These are phyloP conservation scores for Choristoneura fumiferana DNA, from an alignment of 1,140 invertebrate species.

Conservation along the genomic window DNA sequence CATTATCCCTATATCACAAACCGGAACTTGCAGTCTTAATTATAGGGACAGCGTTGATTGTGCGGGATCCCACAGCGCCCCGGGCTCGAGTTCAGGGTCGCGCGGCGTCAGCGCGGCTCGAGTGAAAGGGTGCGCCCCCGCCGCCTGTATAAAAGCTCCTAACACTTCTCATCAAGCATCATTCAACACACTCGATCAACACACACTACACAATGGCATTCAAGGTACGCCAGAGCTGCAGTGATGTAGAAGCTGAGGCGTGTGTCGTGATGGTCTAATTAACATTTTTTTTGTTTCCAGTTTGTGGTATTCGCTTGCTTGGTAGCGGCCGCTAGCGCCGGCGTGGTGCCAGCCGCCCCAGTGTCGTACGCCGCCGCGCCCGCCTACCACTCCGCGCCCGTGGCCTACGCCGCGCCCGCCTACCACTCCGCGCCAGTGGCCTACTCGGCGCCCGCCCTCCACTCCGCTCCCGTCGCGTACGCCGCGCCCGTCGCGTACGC, in stretches of 20 bases:
- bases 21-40: neutral
- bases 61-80: conserved; percentile 30
- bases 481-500: conserved; percentile 47
- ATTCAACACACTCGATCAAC: conserved; percentile 54
- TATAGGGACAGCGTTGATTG: neutral
- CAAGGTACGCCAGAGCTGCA: conserved; percentile 60
- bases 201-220: conserved; percentile 61
- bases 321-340: conserved; percentile 55
- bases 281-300: conserved; percentile 41
- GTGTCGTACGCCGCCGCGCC: conserved; percentile 25
- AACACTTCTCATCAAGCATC: conserved; percentile 51
- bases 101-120: conserved; percentile 34
- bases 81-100: conserved; percentile 54
- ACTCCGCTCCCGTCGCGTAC: conserved; percentile 30
- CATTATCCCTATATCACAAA: neutral
- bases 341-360: conserved; percentile 38
- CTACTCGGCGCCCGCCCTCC: conserved; percentile 4
- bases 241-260: too few relatives aligned
- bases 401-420: conserved; percentile 2
- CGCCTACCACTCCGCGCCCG: conserved; percentile 21
- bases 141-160: conserved; percentile 60
- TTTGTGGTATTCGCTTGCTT: conserved; percentile 58
- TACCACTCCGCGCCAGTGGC: conserved; percentile 8
- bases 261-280: neutral
- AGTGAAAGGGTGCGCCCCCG: conserved; percentile 71